These are phyloP conservation scores for Drosophila leonis DNA, from an alignment of 2,888 invertebrate genomes.

Conservation along the genomic window DNA sequence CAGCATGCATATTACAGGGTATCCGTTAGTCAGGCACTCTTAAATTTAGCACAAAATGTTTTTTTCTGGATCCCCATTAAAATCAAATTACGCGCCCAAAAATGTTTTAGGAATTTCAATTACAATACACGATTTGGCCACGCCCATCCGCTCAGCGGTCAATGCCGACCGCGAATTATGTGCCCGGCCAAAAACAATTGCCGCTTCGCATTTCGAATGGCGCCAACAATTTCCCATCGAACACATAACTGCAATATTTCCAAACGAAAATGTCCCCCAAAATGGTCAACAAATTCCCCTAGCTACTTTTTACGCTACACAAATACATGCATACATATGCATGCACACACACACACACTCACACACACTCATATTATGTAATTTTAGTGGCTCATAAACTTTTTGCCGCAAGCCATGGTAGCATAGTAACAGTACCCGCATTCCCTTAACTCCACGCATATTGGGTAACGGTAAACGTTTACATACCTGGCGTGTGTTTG, in stretches of 20 bases:
- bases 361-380: not conserved
- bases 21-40: not conserved
- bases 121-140: constrained; percentile 57
- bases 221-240: constrained; percentile 35
- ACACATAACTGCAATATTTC: constrained; percentile 27
- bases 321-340: constrained; percentile 4
- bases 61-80: constrained; percentile 54
- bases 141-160: constrained; percentile 18
- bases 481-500: constrained; percentile 39
- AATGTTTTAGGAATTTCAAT: constrained; percentile 70
- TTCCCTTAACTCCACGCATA: not conserved
- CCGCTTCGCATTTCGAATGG: constrained; percentile 11
- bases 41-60: too few species aligned
- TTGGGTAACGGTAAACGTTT: constrained; percentile 25
- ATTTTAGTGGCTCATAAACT: constrained; percentile 23
- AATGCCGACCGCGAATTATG: constrained; percentile 45
- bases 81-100: constrained; percentile 64
- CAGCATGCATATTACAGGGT: not conserved
- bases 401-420: constrained; percentile 6
- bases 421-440: constrained; percentile 4
- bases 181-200: constrained; percentile 31
- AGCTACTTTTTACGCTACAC: not conserved
- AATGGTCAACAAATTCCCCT: constrained; percentile 14
- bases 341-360: not conserved
- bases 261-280: constrained; percentile 17